phyloP scores from a whole-genome alignment of 2,797 vertebrate species.

The Fundulus diaphanus region DNA sequence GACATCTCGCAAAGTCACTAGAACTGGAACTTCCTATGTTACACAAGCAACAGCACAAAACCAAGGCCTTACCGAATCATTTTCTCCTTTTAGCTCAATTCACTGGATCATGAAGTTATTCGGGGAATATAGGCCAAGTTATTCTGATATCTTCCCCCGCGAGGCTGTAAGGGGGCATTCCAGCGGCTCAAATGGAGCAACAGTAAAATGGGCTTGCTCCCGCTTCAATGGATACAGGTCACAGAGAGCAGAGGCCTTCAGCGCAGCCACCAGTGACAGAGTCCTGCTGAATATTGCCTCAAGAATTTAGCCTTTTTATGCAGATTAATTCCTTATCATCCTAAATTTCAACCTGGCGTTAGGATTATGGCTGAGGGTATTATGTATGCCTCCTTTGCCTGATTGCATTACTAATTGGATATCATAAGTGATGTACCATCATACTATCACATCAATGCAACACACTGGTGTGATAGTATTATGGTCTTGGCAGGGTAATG shows the following conservation, averaged over 20 bases:
- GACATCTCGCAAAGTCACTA: constrained; percentile 14
- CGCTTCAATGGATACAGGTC: constrained; percentile 54
- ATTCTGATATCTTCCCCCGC: constrained; percentile 65
- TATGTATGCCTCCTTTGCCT: not conserved
- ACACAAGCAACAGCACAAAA: constrained; percentile 11
- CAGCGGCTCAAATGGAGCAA: constrained; percentile 60
- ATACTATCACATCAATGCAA: not conserved
- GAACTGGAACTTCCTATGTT: constrained; percentile 31
- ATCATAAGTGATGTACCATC: not conserved
- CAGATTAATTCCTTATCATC: not conserved
- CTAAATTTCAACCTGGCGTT: not conserved
- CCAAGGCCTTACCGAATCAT: constrained; percentile 41
- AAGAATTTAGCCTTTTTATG: constrained; percentile 15
- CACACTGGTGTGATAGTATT: not conserved
- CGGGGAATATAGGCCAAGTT: constrained; percentile 73
- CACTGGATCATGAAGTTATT: constrained; percentile 63
- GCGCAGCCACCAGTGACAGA: constrained; percentile 29
- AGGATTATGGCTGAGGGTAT: not conserved
- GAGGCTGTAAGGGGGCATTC: constrained; percentile 62
- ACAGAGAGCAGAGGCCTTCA: constrained; percentile 39
- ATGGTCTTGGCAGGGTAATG: not conserved
- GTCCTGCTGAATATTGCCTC: constrained; percentile 18
- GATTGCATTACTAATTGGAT: not conserved
- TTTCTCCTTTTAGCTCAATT: constrained; percentile 56
- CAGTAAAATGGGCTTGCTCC: constrained; percentile 51